Percentiles rank a stretch among this genome's conserved stretches.
Conservation (phyloP, 2,888 invertebrate genomes). For the Ernsta delagoae region DNA sequence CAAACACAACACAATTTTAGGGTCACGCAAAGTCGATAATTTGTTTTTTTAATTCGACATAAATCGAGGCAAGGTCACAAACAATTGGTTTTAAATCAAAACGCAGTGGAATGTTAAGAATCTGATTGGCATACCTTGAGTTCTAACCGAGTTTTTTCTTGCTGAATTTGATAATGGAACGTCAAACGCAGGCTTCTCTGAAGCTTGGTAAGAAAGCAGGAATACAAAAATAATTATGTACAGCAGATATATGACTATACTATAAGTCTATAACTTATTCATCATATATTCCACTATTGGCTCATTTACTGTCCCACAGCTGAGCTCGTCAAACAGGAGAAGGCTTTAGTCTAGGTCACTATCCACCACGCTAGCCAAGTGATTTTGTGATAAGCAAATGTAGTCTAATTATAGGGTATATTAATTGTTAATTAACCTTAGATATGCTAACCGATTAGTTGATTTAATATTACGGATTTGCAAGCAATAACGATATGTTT, state of each 20-base stretch:
- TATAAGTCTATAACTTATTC: too few relatives aligned
- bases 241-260: too few relatives aligned
- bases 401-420: not conserved
- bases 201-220: conserved; percentile 3
- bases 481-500: not conserved
- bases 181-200: conserved; percentile 27
- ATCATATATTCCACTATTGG: too few relatives aligned
- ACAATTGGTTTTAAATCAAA: conserved; percentile 15
- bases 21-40: too few relatives aligned
- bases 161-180: conserved; percentile 31
- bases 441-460: conserved; percentile 2
- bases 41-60: too few relatives aligned
- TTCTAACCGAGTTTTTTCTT: conserved; percentile 3
- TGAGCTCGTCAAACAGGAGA: too few relatives aligned
- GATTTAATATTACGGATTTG: conserved; percentile 5
- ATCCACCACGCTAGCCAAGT: too few relatives aligned
- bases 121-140: conserved; percentile 24
- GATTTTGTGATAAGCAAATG: not conserved
- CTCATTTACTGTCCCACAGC: too few relatives aligned
- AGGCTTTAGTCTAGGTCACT: too few relatives aligned
- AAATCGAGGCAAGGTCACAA: not conserved
- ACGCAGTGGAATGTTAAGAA: conserved; percentile 29
- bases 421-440: conserved; percentile 4
- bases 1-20: too few relatives aligned
- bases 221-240: too few relatives aligned